Evolutionary conservation across 2,888 invertebrate genomes (phyloP).

Genomic region (Calephelis perditalis): DNA sequence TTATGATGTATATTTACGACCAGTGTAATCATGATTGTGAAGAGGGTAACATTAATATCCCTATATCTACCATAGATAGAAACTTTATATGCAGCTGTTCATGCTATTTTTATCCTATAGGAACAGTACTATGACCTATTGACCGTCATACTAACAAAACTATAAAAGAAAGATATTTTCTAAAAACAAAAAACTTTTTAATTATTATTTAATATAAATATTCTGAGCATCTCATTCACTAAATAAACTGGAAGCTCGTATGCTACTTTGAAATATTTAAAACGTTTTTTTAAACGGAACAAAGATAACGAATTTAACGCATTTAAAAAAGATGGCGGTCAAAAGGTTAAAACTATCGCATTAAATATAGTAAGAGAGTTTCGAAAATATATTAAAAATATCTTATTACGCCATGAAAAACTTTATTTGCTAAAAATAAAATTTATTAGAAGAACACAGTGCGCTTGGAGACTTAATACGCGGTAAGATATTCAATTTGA

Average conservation of each 20-base stretch:
- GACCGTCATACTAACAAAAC: conserved; percentile 39
- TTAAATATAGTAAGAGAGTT: conserved; percentile 46
- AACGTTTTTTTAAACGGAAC: too few species aligned
- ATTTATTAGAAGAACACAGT: conserved; percentile 55
- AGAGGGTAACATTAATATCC: conserved; percentile 52
- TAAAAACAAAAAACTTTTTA: too few species aligned
- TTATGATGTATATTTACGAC: conserved; percentile 73
- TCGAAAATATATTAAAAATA: conserved; percentile 29
- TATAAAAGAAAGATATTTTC: neutral
- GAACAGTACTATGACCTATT: conserved; percentile 6
- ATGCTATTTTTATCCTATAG: conserved; percentile 53
- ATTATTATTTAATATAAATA: neutral
- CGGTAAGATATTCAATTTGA: conserved; percentile 47
- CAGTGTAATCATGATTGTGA: conserved; percentile 72
- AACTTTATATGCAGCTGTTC: conserved; percentile 49
- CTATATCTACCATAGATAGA: conserved; percentile 31
- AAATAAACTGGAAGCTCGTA: too few species aligned
- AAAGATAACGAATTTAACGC: neutral
- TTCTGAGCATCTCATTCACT: conserved; percentile 2
- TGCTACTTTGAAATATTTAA: too few species aligned
- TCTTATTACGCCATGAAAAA: conserved; percentile 42
- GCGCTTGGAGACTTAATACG: conserved; percentile 68
- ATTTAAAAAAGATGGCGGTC: conserved; percentile 43
- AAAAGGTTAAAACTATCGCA: conserved; percentile 26
- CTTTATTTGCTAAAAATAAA: conserved; percentile 57